Evolutionary conservation across 2,888 invertebrate genomes (phyloP).

Genomic region (Cosmorhoe ocellata): DNA sequence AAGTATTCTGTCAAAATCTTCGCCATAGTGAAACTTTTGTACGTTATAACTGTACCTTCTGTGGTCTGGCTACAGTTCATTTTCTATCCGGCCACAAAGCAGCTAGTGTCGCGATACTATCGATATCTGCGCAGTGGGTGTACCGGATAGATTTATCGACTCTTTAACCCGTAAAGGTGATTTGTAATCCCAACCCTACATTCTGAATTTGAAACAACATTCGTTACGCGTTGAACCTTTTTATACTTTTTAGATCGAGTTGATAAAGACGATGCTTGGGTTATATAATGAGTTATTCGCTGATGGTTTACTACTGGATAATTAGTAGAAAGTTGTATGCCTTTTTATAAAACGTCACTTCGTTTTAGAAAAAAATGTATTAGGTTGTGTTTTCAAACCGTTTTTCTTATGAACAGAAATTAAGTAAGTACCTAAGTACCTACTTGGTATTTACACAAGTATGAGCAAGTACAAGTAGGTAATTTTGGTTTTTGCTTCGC

Average conservation of each 20-base stretch:
- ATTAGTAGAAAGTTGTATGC: neutral
- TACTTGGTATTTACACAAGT: too few relatives aligned
- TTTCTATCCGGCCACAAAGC: conserved; percentile 58
- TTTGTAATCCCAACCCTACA: conserved; percentile 59
- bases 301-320: too few relatives aligned
- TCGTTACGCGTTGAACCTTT: conserved; percentile 34
- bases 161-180: conserved; percentile 68
- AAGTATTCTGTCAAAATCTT: too few relatives aligned
- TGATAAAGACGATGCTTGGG: conserved; percentile 12
- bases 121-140: conserved; percentile 61
- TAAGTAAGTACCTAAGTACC: too few relatives aligned
- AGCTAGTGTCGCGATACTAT: conserved; percentile 63
- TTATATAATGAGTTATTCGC: too few relatives aligned
- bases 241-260: conserved; percentile 23
- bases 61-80: conserved; percentile 56
- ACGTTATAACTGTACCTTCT: neutral
- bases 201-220: conserved; percentile 44
- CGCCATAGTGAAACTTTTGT: neutral
- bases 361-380: too few relatives aligned
- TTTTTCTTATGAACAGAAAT: too few relatives aligned
- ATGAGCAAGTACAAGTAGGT: too few relatives aligned
- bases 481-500: too few relatives aligned
- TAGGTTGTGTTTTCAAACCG: too few relatives aligned
- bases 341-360: too few relatives aligned
- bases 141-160: conserved; percentile 69